These are phyloP conservation scores for Aldrovandia affinis DNA, from an alignment of 2,797 vertebrate genomes.

Conservation along the genomic window DNA sequence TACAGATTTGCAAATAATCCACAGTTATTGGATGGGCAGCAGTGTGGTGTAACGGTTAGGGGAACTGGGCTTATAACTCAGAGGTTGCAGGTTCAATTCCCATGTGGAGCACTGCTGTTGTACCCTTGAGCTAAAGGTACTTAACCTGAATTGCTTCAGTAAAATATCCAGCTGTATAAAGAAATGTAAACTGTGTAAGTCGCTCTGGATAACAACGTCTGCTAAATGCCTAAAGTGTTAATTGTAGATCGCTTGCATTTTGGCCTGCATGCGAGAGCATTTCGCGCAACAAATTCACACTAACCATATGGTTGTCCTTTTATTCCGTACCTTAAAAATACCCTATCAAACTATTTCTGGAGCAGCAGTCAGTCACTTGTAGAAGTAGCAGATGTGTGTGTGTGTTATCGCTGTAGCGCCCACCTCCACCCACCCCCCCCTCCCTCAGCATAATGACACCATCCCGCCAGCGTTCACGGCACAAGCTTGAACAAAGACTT, in stretches of 20 bases:
- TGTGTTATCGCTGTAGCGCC: background rate
- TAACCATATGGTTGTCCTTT: background rate
- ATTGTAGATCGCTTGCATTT: background rate
- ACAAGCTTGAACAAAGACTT: background rate
- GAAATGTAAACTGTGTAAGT: no score
- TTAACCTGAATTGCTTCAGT: no score
- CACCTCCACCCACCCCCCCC: background rate
- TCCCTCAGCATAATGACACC: background rate
- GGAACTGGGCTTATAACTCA: no score
- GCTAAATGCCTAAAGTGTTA: no score
- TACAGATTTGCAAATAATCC: background rate
- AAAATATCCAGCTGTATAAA: no score
- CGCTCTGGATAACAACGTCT: no score
- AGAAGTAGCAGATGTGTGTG: background rate
- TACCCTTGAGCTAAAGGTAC: no score
- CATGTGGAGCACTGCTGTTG: no score
- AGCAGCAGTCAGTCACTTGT: background rate
- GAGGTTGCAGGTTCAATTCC: no score
- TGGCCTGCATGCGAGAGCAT: background rate
- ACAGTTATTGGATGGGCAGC: no score
- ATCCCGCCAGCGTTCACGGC: background rate
- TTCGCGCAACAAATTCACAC: background rate
- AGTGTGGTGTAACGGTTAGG: no score
- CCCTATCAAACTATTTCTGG: background rate
- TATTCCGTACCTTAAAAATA: background rate